A percentile compares a stretch with the other conserved stretches of the same genome.
Conservation (phyloP, 2,113 vertebrate genomes). For the Apaloderma vittatum region DNA sequence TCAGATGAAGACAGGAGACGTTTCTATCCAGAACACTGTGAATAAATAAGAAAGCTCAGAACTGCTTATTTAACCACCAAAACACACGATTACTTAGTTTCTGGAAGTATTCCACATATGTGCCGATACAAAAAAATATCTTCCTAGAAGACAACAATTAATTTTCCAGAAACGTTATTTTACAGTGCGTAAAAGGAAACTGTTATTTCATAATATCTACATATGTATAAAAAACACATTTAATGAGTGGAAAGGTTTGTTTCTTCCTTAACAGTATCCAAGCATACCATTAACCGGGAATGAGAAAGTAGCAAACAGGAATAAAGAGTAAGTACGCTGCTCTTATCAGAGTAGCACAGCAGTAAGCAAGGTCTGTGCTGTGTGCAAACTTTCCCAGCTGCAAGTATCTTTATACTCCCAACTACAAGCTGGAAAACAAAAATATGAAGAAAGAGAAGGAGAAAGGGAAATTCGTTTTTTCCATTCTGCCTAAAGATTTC, state of each 20-base stretch:
- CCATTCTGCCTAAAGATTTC: neutral
- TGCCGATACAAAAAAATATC: neutral
- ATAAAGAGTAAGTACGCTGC: neutral
- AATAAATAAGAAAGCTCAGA: neutral
- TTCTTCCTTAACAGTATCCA: neutral
- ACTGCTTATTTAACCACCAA: neutral
- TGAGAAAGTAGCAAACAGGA: neutral
- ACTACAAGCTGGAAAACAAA: neutral
- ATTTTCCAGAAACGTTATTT: neutral
- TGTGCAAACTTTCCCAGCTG: neutral
- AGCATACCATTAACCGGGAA: neutral
- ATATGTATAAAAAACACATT: neutral
- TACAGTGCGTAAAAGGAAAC: neutral
- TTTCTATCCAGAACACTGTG: neutral
- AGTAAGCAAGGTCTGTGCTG: neutral
- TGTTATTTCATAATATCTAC: neutral
- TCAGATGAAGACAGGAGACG: neutral
- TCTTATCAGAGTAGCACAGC: neutral
- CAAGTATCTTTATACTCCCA: neutral
- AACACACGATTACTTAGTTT: neutral
- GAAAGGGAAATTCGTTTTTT: accelerated
- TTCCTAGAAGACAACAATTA: neutral
- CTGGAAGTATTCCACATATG: neutral
- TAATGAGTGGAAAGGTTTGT: neutral
- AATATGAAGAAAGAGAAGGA: neutral